A percentile compares a stretch with the other conserved stretches of the same genome.
Evolutionary conservation across 2,113 vertebrate species (phyloP).

Genomic region (Phyllopteryx taeniolatus): DNA sequence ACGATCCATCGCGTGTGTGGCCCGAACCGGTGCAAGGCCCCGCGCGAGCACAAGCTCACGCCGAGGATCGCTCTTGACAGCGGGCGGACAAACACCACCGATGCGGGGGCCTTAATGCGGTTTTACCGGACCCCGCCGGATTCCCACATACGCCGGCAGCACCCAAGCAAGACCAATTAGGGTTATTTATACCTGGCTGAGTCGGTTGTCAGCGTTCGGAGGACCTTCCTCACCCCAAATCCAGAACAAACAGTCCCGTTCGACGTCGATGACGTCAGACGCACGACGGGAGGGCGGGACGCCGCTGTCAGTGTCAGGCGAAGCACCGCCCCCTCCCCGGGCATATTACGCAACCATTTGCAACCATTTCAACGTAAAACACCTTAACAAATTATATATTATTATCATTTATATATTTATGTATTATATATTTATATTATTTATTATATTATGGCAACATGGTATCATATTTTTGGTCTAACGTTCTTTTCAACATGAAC

Average conservation of each 20-base stretch:
- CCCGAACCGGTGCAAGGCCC: conserved; percentile 61
- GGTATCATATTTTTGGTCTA: too few species aligned
- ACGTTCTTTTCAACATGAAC: too few species aligned
- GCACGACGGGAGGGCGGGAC: conserved; percentile 39
- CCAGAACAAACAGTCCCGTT: conserved; percentile 76
- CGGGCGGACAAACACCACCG: conserved; percentile 40
- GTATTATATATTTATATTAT: too few species aligned
- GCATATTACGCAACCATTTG: conserved; percentile 46
- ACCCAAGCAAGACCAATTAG: neutral
- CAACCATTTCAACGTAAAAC: conserved; percentile 23
- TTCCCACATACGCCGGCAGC: neutral
- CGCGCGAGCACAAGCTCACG: conserved; percentile 51
- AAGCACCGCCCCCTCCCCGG: conserved; percentile 28
- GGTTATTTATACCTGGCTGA: conserved; percentile 62
- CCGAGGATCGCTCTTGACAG: conserved; percentile 55
- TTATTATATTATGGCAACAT: too few species aligned
- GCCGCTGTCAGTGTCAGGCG: conserved; percentile 20
- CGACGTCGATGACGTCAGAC: conserved; percentile 72
- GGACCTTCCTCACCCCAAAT: conserved; percentile 74
- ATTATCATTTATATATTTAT: neutral
- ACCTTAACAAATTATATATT: neutral
- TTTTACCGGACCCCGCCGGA: neutral
- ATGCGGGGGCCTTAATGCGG: neutral
- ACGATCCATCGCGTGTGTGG: conserved; percentile 27
- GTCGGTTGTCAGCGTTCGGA: conserved; percentile 61